Percentiles rank a stretch among this genome's conserved stretches.
Evolutionary conservation across 2,888 invertebrate species (phyloP).

Genomic region (Phaedon cochleariae): DNA sequence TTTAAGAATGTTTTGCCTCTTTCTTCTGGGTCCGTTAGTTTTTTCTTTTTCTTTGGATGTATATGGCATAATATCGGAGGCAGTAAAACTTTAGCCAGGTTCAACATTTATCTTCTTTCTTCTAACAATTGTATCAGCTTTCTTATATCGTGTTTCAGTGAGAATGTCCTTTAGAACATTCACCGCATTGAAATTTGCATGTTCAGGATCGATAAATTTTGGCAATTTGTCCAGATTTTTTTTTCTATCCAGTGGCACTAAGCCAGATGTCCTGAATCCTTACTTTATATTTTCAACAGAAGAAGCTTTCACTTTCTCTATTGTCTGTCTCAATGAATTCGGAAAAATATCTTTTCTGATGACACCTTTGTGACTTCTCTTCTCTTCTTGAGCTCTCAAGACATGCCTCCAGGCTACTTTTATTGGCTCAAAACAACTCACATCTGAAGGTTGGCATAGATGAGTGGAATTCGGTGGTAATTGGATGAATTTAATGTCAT

Average conservation of each 20-base stretch:
- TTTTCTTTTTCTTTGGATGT: too few species aligned
- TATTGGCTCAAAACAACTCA: not conserved
- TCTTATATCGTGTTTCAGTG: too few species aligned
- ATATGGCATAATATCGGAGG: too few species aligned
- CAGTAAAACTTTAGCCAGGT: not conserved
- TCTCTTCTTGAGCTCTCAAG: not conserved
- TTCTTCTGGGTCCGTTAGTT: too few species aligned
- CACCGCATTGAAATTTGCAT: too few species aligned
- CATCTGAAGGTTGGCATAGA: conserved; percentile 1
- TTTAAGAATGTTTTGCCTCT: too few species aligned
- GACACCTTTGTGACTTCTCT: not conserved
- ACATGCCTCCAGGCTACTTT: not conserved
- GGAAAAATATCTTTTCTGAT: not conserved
- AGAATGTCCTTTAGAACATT: too few species aligned
- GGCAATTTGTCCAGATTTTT: too few species aligned
- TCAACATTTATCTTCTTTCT: too few species aligned
- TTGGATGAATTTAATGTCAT: not conserved
- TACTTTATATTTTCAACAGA: conserved; percentile 4
- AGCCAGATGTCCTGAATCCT: not conserved
- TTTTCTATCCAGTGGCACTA: not conserved
- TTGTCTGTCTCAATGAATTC: not conserved
- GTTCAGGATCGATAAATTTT: too few species aligned
- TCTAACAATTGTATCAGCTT: too few species aligned
- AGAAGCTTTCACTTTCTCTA: not conserved
- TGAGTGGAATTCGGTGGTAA: conserved; percentile 1